These are phyloP conservation scores for Moxostoma hubbsi DNA, from an alignment of 2,797 vertebrate genomes.

Conservation along the genomic window DNA sequence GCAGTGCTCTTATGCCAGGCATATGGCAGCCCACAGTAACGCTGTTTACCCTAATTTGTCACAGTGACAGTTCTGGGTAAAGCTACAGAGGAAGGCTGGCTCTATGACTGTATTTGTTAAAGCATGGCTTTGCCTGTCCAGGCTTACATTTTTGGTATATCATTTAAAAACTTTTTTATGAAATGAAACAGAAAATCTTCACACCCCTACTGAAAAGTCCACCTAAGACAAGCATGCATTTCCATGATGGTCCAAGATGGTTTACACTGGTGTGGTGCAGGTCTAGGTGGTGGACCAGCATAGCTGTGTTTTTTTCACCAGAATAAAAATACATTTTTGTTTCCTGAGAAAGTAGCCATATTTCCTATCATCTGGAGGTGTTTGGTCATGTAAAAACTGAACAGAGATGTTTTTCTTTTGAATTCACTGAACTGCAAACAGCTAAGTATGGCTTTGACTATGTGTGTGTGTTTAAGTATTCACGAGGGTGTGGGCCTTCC, in stretches of 20 bases:
- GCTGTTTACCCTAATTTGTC: constrained; percentile 75
- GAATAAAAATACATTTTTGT: neutral
- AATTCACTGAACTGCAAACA: constrained; percentile 26
- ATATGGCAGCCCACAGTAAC: constrained; percentile 72
- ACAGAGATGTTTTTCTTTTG: constrained; percentile 7
- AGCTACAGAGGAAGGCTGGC: constrained; percentile 37
- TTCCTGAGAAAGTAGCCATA: neutral
- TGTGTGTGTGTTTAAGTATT: constrained; percentile 51
- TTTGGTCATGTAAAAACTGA: constrained; percentile 21
- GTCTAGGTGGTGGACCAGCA: too few relatives aligned
- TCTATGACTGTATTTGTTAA: constrained; percentile 26
- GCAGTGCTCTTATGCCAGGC: constrained; percentile 64
- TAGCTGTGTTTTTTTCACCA: too few relatives aligned
- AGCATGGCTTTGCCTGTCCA: constrained; percentile 14
- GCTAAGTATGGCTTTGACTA: constrained; percentile 1
- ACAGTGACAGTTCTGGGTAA: constrained; percentile 71
- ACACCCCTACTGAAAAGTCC: neutral
- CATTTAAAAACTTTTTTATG: constrained; percentile 29
- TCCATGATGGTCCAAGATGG: too few relatives aligned
- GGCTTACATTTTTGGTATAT: constrained; percentile 18
- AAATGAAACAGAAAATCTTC: constrained; percentile 12
- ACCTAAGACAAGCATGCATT: too few relatives aligned
- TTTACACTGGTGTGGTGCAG: too few relatives aligned
- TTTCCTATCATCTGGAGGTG: constrained; percentile 9
- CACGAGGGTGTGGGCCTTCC: constrained; percentile 62